These are phyloP conservation scores for Euzetes globulus DNA, from an alignment of 2,888 invertebrate species.

Conservation along the genomic window DNA sequence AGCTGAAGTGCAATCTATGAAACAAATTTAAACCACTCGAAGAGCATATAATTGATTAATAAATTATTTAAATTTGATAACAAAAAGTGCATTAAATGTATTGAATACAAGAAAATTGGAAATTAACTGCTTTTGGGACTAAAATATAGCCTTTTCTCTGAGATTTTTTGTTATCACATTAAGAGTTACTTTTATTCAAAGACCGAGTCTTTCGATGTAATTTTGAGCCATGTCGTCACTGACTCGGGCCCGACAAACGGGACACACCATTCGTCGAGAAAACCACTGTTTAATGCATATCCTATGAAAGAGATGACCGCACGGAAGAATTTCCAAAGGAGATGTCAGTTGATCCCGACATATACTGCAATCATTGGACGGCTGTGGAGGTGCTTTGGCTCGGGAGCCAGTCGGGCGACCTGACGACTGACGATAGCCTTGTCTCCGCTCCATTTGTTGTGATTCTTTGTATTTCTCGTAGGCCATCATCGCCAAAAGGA, in stretches of 20 bases:
- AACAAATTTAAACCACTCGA: too few relatives aligned
- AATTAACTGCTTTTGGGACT: background rate
- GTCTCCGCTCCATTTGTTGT: background rate
- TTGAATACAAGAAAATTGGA: too few relatives aligned
- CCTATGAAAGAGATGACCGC: slow-evolving; percentile 22
- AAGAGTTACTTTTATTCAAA: background rate
- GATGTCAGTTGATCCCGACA: background rate
- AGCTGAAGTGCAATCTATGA: too few relatives aligned
- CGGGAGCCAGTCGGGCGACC: background rate
- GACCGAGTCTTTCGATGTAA: slow-evolving; percentile 3
- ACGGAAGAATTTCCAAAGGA: slow-evolving; percentile 7
- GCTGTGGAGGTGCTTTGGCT: background rate
- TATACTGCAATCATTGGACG: slow-evolving; percentile 13
- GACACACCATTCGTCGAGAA: background rate
- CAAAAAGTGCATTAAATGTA: too few relatives aligned
- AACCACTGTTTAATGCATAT: slow-evolving; percentile 23
- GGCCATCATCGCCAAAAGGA: background rate
- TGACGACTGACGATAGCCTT: background rate
- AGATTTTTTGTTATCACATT: background rate
- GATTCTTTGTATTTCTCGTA: background rate
- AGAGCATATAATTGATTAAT: too few relatives aligned
- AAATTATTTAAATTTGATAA: too few relatives aligned
- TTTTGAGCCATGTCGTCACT: background rate
- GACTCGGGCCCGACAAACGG: background rate
- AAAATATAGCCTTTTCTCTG: background rate